Evolutionary conservation across 1,140 invertebrate species (phyloP), one percentile per base, ranked within the genome.

Genomic region (Steinernema feltiae): DNA sequence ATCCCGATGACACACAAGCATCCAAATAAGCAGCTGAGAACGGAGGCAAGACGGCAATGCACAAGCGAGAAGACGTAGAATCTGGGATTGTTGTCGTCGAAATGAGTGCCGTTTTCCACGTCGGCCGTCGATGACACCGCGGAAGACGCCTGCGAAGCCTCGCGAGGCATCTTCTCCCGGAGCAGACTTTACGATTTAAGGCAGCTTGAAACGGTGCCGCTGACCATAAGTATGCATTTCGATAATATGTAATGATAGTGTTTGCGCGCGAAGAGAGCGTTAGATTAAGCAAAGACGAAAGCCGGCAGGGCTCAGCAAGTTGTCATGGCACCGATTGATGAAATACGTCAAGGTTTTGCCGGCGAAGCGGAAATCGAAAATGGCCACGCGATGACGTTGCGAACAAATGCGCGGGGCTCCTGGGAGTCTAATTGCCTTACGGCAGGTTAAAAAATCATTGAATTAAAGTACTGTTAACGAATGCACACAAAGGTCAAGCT

Each of bases 291-390:
- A n/a, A 46, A n/a, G 7, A 12, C 7, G 41, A 12, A n/a, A n/a
- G n/a, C n/a, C n/a, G n/a, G n/a, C n/a, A n/a, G n/a, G n/a, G 12
- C 15, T 63, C 15, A 21, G 12, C 53, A 63, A 63, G 53, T 63
- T 63, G 53, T 63, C 53, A 63, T 63, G 53, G 53, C 53, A 63
- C 53, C 53, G 53, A 63, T 63, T 63, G 53, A 12, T 27, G 24
- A 7, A 12, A n/a, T 46, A 46, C 41, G 7, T 46, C n/a, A 46
- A 46, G 41, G 7, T 12, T 12, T 7, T 12, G 41, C 41, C 41
- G 41, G 7, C 41, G n/a, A 46, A 46, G 41, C 41, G 41, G 41
- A 46, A 46, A 46, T 46, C 7, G 41, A 46, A 46, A 46, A 46
- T 12, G 41, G 41, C 41, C n/a, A n/a, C 41, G 41, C 41, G 41